A percentile compares a stretch with the other conserved stretches of the same genome.
These are phyloP conservation scores for Phortica magna DNA, from an alignment of 2,888 invertebrate genomes.

Conservation along the genomic window DNA sequence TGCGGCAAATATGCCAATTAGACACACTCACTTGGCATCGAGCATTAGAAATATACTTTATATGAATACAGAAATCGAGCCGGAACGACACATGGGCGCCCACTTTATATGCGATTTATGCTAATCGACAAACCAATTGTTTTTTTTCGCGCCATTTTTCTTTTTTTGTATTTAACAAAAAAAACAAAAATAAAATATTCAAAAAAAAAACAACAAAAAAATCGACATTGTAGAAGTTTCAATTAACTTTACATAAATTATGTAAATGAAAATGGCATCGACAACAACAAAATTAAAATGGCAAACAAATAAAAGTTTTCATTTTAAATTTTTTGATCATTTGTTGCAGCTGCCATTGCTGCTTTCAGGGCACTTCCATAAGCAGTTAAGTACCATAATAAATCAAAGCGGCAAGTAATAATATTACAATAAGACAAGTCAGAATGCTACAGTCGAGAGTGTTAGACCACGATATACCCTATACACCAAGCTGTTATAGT, in stretches of 20 bases:
- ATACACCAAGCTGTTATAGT: too few relatives aligned
- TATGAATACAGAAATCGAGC: not conserved
- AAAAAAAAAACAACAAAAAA: not conserved
- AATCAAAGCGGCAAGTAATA: not conserved
- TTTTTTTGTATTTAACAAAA: not conserved
- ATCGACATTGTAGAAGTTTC: not conserved
- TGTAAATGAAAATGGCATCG: not conserved
- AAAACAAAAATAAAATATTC: not conserved
- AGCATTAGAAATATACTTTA: too few relatives aligned
- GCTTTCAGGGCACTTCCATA: not conserved
- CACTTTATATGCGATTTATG: not conserved
- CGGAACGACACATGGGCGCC: not conserved
- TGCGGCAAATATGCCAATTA: not conserved
- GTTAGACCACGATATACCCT: too few relatives aligned
- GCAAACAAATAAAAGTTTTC: slow-evolving; percentile 2
- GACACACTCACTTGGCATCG: not conserved
- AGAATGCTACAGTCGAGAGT: too few relatives aligned
- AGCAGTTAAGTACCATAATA: not conserved
- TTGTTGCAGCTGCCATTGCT: not conserved
- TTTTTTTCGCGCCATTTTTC: not conserved
- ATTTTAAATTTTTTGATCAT: not conserved
- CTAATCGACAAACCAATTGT: not conserved
- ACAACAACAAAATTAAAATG: not conserved
- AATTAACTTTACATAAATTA: slow-evolving; percentile 14
- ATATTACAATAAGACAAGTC: too few relatives aligned